A percentile compares a stretch with the other conserved stretches of the same genome.
Conservation (phyloP, 1,140 invertebrate species). For the Amphibalanus amphitrite region DNA sequence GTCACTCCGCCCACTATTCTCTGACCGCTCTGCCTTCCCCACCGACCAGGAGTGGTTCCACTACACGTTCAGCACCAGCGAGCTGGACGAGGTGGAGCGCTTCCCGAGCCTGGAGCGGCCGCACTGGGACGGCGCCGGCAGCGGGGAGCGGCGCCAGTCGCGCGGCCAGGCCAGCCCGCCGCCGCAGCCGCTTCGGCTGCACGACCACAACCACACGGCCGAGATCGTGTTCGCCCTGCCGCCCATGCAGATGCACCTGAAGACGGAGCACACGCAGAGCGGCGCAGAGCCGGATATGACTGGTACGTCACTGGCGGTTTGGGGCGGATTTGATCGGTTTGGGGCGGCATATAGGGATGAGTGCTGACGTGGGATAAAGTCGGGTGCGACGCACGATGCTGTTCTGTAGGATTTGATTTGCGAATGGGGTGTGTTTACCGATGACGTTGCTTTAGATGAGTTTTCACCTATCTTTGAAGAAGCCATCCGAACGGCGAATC, state of each 20-base stretch:
- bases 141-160: conserved; percentile 42
- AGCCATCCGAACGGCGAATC: too few relatives aligned
- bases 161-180: conserved; percentile 41
- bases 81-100: conserved; percentile 72
- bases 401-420: too few relatives aligned
- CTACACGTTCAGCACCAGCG: conserved; percentile 82
- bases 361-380: too few relatives aligned
- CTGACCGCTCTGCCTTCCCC: neutral
- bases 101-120: conserved; percentile 65
- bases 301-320: conserved; percentile 27
- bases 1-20: too few relatives aligned
- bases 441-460: too few relatives aligned
- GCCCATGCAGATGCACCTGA: conserved; percentile 74
- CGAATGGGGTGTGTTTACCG: too few relatives aligned
- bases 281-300: conserved; percentile 46
- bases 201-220: conserved; percentile 69
- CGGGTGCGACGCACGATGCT: too few relatives aligned
- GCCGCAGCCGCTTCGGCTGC: conserved; percentile 36
- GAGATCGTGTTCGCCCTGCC: conserved; percentile 93
- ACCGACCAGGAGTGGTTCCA: conserved; percentile 78
- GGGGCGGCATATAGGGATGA: too few relatives aligned
- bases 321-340: too few relatives aligned
- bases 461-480: too few relatives aligned
- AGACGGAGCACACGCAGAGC: conserved; percentile 76
- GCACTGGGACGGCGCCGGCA: conserved; percentile 34